These are phyloP conservation scores for Neria commutata DNA, from an alignment of 2,888 invertebrate species.

Conservation along the genomic window DNA sequence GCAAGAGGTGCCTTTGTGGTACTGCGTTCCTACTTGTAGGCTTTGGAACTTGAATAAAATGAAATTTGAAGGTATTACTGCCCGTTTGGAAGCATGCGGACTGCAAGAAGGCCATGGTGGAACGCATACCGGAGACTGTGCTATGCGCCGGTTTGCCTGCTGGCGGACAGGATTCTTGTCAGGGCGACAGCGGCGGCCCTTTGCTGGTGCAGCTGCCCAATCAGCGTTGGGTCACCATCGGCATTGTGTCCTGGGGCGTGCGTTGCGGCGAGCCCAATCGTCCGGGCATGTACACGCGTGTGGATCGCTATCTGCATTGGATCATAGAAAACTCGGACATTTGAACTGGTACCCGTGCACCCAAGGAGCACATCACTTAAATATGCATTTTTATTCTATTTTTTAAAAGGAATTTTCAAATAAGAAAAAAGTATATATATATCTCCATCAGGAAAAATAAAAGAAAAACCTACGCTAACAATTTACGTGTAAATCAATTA, in stretches of 20 bases:
- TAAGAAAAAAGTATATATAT: not conserved
- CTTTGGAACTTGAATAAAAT: not conserved
- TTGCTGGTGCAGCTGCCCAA: slow-evolving; percentile 75
- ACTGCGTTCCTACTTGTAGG: too few relatives aligned
- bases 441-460: not conserved
- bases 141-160: slow-evolving; percentile 79
- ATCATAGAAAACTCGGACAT: slow-evolving; percentile 57
- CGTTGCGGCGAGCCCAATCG: slow-evolving; percentile 77
- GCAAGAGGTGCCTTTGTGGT: not conserved
- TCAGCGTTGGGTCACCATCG: slow-evolving; percentile 78
- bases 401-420: not conserved
- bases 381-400: not conserved
- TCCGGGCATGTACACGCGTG: slow-evolving; percentile 82
- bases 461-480: not conserved
- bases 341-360: slow-evolving; percentile 31
- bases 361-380: not conserved
- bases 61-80: slow-evolving; percentile 60
- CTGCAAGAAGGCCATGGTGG: slow-evolving; percentile 70
- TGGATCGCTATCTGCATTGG: slow-evolving; percentile 62
- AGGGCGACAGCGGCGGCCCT: slow-evolving; percentile 74
- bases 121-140: slow-evolving; percentile 70
- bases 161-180: slow-evolving; percentile 83
- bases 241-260: slow-evolving; percentile 86
- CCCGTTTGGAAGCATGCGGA: slow-evolving; percentile 77
- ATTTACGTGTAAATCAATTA: not conserved